Evolutionary conservation across 2,797 vertebrate genomes (phyloP).

Genomic region (Tokudaia tokunoshimensis): DNA sequence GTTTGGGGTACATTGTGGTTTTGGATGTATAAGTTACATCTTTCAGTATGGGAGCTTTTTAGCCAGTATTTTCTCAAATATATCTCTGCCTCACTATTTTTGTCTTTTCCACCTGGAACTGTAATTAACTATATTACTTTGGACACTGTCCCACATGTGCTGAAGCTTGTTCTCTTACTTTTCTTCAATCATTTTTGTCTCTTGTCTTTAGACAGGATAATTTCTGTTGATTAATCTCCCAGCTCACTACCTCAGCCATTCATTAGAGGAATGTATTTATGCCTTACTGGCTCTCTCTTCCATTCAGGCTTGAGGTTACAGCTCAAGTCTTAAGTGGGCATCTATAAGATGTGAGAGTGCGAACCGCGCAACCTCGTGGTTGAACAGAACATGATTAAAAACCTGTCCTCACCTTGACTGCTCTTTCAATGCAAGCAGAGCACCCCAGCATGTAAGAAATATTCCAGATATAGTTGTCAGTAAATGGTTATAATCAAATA

Average conservation of each 20-base stretch:
- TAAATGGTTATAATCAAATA: not conserved
- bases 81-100: constrained; percentile 31
- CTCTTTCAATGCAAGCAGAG: not conserved
- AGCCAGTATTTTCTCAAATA: constrained; percentile 34
- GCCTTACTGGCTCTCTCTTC: not conserved
- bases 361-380: not conserved
- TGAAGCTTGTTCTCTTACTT: not conserved
- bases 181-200: not conserved
- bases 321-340: not conserved
- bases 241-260: not conserved
- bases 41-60: not conserved
- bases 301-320: constrained; percentile 7
- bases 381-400: constrained; percentile 3
- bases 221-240: constrained; percentile 37
- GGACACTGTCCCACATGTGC: not conserved
- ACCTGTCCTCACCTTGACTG: not conserved
- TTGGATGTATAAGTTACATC: not conserved
- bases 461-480: not conserved
- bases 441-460: not conserved
- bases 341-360: not conserved
- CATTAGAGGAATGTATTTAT: not conserved
- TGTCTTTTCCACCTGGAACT: not conserved
- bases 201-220: constrained; percentile 34
- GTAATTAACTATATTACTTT: constrained; percentile 32
- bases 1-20: not conserved